Base-by-base conservation (phyloP, 1,140 invertebrate species). In the Holcopasites calliopsidis region DNA sequence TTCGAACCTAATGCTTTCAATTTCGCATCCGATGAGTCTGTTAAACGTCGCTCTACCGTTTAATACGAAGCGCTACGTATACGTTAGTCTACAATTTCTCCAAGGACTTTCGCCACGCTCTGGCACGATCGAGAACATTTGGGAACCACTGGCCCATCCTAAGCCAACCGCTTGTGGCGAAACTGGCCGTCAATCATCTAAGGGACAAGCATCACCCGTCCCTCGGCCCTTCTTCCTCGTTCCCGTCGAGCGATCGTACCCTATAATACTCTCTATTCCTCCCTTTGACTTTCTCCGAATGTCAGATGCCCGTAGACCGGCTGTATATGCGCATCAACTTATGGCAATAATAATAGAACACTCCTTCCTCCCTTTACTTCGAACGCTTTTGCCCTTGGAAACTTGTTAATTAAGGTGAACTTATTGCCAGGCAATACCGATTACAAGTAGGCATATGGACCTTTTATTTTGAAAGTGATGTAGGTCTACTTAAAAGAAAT, bases 171-270 rank as follows among this genome's bases (percentile, higher is more conserved):
- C 77, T 87, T 77, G 44, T 77, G 81, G 78, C 65, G 69, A 50
- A 54, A 26, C 69, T 64, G 77, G 76, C 82, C 83, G 86, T 88
- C 85, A 85, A 88, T 88, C 85, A 86, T 87, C 80, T 75, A 81
- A 80, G 79, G 79, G 83, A 87, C 84, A 84, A 50, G 76, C 55
- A 66, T 73, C 55, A 68, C 40, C 44, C 71, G 74, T 58, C 64
- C 62, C 60, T 70, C 58, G 47, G 18, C 23, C 42, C 65, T 55
- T 71, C 61, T 38, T 47, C 76, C 10, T 55, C 55, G 52, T 54
- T 68, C 26, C 40, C 75, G 74, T n/a, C n/a, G n/a, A n/a, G n/a
- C 50, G 40, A 77, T 85, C 69, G 52, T 64, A 58, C 40, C 58
- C 69, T 83, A 52, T 75, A 77, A 64, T 77, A 71, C 42, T 55